Percentiles rank a stretch among this genome's conserved stretches.
These are phyloP conservation scores for Trialeurodes vaporariorum DNA, from an alignment of 1,140 invertebrate genomes.

Conservation along the genomic window DNA sequence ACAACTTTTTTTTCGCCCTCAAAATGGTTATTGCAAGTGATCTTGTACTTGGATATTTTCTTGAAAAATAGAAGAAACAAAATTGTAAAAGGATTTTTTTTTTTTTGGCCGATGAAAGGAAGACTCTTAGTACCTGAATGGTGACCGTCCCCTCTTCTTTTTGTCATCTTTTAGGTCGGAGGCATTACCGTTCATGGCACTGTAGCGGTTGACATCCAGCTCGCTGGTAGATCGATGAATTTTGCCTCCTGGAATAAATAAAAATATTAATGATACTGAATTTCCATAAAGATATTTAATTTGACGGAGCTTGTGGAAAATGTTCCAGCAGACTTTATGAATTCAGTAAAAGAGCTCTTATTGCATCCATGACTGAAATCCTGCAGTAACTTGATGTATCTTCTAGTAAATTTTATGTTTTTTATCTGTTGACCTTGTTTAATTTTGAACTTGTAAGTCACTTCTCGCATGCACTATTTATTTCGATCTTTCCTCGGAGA, in stretches of 20 bases:
- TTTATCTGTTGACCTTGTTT: no score
- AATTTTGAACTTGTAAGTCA: no score
- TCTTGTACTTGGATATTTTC: not conserved
- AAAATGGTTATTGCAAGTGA: not conserved
- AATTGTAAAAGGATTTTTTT: not conserved
- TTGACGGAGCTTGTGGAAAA: no score
- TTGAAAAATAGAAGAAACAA: not conserved
- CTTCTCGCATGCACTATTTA: no score
- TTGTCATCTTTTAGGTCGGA: slow-evolving; percentile 50
- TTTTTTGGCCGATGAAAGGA: not conserved
- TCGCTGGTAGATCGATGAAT: slow-evolving; percentile 63
- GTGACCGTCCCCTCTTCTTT: slow-evolving; percentile 75
- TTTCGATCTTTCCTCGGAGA: no score
- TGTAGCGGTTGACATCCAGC: slow-evolving; percentile 53
- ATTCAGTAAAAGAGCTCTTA: no score
- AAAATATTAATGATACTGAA: no score
- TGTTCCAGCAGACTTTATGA: no score
- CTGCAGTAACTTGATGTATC: no score
- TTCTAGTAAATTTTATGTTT: no score
- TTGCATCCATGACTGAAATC: no score
- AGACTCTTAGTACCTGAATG: slow-evolving; percentile 72
- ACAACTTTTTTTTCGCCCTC: not conserved
- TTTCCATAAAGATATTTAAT: no score
- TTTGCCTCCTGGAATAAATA: slow-evolving; percentile 36
- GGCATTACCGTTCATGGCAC: slow-evolving; percentile 37